These are phyloP conservation scores for Tetragnatha versicolor DNA, from an alignment of 1,140 invertebrate genomes.

Conservation along the genomic window DNA sequence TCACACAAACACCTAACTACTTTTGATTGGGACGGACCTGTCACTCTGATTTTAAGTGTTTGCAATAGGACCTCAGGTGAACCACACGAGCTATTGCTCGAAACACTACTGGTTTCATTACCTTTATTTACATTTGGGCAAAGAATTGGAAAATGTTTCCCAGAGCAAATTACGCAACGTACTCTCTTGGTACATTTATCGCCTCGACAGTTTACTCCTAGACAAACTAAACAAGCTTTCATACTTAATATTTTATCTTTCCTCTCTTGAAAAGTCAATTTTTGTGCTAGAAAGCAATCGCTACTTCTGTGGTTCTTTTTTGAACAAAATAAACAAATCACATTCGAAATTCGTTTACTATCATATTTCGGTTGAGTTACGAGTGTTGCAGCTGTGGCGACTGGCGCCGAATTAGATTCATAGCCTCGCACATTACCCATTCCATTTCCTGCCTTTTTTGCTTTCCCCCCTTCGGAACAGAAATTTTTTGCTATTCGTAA, in stretches of 20 bases:
- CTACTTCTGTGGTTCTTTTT: background rate
- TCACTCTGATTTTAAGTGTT: too few species aligned
- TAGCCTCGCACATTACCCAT: too few species aligned
- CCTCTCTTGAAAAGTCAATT: background rate
- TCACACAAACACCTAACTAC: background rate
- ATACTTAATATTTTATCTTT: constrained; percentile 14
- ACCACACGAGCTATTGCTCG: background rate
- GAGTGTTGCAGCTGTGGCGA: background rate
- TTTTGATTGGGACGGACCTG: background rate
- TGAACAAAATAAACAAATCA: background rate
- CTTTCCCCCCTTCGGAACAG: too few species aligned
- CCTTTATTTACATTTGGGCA: background rate
- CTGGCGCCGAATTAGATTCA: too few species aligned
- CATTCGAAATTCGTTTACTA: background rate
- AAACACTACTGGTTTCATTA: background rate
- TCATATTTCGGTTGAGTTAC: background rate
- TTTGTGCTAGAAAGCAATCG: background rate
- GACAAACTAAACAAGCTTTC: constrained; percentile 7
- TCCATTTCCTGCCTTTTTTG: too few species aligned
- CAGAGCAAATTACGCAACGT: background rate
- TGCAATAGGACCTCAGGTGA: background rate
- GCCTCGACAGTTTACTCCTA: background rate
- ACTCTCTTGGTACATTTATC: background rate
- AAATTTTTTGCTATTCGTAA: background rate
- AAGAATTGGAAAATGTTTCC: constrained; percentile 11